Conservation (phyloP, 1,140 invertebrate genomes). For the Battus philenor region DNA sequence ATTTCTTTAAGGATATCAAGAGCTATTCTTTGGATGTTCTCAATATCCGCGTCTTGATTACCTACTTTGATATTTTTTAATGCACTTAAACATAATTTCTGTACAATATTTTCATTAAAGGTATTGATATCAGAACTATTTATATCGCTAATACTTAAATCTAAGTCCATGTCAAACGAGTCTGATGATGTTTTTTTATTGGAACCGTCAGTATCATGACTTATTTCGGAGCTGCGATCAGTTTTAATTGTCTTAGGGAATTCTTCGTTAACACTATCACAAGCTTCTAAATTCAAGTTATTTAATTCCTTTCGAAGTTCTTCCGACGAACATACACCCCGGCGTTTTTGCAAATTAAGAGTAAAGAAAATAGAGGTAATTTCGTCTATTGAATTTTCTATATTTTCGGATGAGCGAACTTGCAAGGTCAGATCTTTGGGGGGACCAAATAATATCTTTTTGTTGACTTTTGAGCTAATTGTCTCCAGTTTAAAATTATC, state of each 20-base stretch:
- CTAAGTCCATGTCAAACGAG: slow-evolving; percentile 72
- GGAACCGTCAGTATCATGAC: slow-evolving; percentile 63
- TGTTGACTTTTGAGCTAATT: slow-evolving; percentile 35
- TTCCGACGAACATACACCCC: slow-evolving; percentile 76
- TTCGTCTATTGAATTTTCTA: slow-evolving; percentile 68
- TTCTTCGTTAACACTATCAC: slow-evolving; percentile 44
- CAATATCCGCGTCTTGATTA: slow-evolving; percentile 72
- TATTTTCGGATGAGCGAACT: slow-evolving; percentile 52
- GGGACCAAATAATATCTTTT: slow-evolving; percentile 64
- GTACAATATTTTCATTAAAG: slow-evolving; percentile 75
- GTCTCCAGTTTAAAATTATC: slow-evolving; percentile 28
- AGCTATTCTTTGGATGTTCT: slow-evolving; percentile 74
- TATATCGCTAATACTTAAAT: slow-evolving; percentile 75
- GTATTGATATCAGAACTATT: slow-evolving; percentile 75
- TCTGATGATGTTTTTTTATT: slow-evolving; percentile 73
- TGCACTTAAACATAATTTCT: slow-evolving; percentile 72
- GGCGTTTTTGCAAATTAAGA: slow-evolving; percentile 73
- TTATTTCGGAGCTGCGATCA: slow-evolving; percentile 61
- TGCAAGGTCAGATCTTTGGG: slow-evolving; percentile 66
- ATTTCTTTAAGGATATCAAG: slow-evolving; percentile 74
- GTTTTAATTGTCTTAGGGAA: slow-evolving; percentile 53
- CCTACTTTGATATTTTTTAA: slow-evolving; percentile 75
- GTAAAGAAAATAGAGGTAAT: slow-evolving; percentile 46
- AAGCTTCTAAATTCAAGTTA: slow-evolving; percentile 47
- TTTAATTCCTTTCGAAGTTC: slow-evolving; percentile 62